Percentiles rank a stretch among this genome's conserved stretches.
Evolutionary conservation across 2,113 vertebrate species (phyloP).

Genomic region (Rhipidura dahli): DNA sequence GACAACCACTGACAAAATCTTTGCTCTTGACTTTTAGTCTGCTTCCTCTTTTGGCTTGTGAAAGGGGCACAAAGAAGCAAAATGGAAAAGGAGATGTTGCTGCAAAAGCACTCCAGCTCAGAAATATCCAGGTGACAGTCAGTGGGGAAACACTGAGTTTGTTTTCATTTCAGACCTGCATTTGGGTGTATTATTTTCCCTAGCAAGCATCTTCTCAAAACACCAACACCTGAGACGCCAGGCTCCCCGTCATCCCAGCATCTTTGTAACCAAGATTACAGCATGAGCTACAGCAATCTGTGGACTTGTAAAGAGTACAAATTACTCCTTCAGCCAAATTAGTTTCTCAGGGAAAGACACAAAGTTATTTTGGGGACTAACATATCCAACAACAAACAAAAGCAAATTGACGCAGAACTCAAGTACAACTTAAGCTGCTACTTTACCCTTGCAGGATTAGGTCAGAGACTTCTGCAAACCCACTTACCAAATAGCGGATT

Average conservation of each 20-base stretch:
- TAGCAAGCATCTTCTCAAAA: background rate
- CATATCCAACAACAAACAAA: background rate
- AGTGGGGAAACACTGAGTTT: background rate
- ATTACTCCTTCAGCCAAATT: background rate
- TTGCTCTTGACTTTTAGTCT: background rate
- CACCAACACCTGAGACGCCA: fast-evolving
- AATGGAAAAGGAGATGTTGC: background rate
- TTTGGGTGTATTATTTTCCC: background rate
- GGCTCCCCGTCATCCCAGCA: background rate
- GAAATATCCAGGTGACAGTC: background rate
- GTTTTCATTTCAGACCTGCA: background rate
- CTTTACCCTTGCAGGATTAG: background rate
- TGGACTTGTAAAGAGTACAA: background rate
- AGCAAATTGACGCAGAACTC: background rate
- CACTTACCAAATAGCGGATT: background rate
- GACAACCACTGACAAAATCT: background rate
- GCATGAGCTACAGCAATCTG: background rate
- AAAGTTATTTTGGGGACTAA: constrained; percentile 6
- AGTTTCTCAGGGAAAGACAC: background rate
- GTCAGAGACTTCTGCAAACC: background rate
- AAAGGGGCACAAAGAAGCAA: background rate
- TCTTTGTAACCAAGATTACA: background rate
- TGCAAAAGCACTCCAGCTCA: background rate
- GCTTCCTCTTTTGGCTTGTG: background rate
- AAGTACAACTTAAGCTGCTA: background rate